phyloP scores from a whole-genome alignment of 2,888 invertebrate genomes.

The Argynnis bischoffii region DNA sequence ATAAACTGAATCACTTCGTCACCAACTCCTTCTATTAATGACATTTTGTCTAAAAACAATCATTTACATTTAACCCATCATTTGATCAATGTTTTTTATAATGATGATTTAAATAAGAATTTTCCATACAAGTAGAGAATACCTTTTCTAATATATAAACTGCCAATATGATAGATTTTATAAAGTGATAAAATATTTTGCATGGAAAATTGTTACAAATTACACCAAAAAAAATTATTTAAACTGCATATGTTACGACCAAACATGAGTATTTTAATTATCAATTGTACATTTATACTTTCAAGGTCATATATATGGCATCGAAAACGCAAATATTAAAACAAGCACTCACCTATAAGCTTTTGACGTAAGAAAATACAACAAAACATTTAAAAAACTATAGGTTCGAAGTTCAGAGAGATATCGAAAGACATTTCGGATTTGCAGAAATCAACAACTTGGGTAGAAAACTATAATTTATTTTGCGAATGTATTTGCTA shows the following conservation, averaged over 20 bases:
- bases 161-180: too few relatives aligned
- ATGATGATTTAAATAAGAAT: too few relatives aligned
- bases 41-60: constrained; percentile 75
- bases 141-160: too few relatives aligned
- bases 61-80: neutral
- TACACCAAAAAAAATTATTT: neutral
- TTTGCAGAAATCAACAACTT: constrained; percentile 27
- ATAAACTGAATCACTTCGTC: constrained; percentile 91
- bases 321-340: constrained; percentile 21
- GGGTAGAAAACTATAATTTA: constrained; percentile 14
- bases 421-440: constrained; percentile 51
- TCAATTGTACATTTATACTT: constrained; percentile 5
- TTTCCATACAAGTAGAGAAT: too few relatives aligned
- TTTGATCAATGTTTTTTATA: too few relatives aligned
- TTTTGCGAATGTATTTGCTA: constrained; percentile 10
- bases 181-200: too few relatives aligned
- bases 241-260: neutral
- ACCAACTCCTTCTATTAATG: constrained; percentile 91
- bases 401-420: constrained; percentile 40
- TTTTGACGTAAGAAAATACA: constrained; percentile 12
- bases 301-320: constrained; percentile 35
- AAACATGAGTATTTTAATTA: constrained; percentile 9
- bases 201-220: too few relatives aligned
- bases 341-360: constrained; percentile 29
- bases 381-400: constrained; percentile 26